Conservation (phyloP, 2,888 invertebrate genomes). For the Lochmaea crataegi region DNA sequence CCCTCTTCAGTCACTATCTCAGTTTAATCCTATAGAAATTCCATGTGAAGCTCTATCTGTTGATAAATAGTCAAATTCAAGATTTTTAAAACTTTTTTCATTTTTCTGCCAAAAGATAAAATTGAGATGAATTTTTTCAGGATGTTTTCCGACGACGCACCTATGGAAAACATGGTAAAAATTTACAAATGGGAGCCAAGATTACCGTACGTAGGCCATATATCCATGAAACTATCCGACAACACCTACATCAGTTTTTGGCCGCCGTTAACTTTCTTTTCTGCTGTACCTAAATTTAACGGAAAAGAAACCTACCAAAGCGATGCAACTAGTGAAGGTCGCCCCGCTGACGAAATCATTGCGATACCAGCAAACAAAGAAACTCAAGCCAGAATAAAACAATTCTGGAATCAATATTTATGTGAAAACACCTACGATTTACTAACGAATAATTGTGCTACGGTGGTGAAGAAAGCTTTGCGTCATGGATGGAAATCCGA, state of each 20-base stretch:
- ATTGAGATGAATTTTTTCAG: neutral
- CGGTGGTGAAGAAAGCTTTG: slow-evolving; percentile 7
- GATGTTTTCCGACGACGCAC: neutral
- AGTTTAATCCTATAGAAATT: too few species aligned
- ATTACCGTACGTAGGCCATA: slow-evolving; percentile 12
- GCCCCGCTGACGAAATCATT: slow-evolving; percentile 9
- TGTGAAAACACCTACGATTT: slow-evolving; percentile 2
- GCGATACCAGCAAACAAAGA: slow-evolving; percentile 2
- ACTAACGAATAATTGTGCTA: slow-evolving; percentile 15
- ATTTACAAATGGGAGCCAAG: slow-evolving; percentile 13
- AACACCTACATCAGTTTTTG: slow-evolving; percentile 22
- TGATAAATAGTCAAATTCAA: too few species aligned
- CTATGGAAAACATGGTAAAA: slow-evolving; percentile 4
- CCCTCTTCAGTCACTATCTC: too few species aligned
- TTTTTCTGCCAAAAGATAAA: too few species aligned
- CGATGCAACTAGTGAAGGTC: neutral
- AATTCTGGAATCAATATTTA: neutral
- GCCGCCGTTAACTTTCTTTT: neutral
- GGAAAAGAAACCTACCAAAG: neutral
- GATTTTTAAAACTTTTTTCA: too few species aligned
- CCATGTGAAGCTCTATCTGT: too few species aligned
- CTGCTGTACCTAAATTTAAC: neutral
- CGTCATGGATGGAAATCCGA: neutral
- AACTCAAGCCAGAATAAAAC: neutral
- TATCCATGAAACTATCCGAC: slow-evolving; percentile 15